Evolutionary conservation across 2,888 invertebrate species (phyloP).

Genomic region (Nymphalis polychloros): DNA sequence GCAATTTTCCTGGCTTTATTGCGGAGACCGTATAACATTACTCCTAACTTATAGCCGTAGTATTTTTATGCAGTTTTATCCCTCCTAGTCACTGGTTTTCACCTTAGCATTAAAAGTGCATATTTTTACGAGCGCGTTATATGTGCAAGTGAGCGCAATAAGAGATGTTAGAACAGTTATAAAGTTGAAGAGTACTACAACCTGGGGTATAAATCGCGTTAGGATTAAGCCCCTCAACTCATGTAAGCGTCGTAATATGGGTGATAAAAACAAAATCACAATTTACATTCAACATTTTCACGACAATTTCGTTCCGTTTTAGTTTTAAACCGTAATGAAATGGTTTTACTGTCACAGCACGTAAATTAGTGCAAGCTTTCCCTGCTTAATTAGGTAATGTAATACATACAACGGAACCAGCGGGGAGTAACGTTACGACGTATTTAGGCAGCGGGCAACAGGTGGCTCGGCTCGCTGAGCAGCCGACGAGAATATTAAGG

Average conservation of each 20-base stretch:
- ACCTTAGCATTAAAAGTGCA: slow-evolving; percentile 13
- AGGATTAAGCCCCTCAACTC: slow-evolving; percentile 9
- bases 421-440: slow-evolving; percentile 32
- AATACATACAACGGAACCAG: slow-evolving; percentile 30
- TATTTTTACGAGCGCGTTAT: slow-evolving; percentile 21
- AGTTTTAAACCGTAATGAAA: slow-evolving; percentile 8
- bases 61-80: slow-evolving; percentile 7
- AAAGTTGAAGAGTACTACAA: slow-evolving; percentile 22
- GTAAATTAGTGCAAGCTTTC: slow-evolving; percentile 28
- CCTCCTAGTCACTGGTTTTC: background rate
- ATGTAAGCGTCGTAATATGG: background rate
- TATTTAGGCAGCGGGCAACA: slow-evolving; percentile 36
- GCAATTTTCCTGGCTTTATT: slow-evolving; percentile 37
- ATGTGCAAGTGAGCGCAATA: slow-evolving; percentile 34
- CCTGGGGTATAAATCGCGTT: slow-evolving; percentile 14
- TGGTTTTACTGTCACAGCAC: slow-evolving; percentile 8
- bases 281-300: slow-evolving; percentile 7
- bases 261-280: slow-evolving; percentile 3
- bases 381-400: slow-evolving; percentile 32
- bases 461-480: slow-evolving; percentile 34
- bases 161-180: slow-evolving; percentile 19
- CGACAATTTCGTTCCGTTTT: background rate
- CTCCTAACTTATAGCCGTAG: slow-evolving; percentile 24
- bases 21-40: slow-evolving; percentile 25
- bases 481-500: slow-evolving; percentile 34